Evolutionary conservation across 2,113 vertebrate species (phyloP).

Genomic region (Datnioides undecimradiatus): DNA sequence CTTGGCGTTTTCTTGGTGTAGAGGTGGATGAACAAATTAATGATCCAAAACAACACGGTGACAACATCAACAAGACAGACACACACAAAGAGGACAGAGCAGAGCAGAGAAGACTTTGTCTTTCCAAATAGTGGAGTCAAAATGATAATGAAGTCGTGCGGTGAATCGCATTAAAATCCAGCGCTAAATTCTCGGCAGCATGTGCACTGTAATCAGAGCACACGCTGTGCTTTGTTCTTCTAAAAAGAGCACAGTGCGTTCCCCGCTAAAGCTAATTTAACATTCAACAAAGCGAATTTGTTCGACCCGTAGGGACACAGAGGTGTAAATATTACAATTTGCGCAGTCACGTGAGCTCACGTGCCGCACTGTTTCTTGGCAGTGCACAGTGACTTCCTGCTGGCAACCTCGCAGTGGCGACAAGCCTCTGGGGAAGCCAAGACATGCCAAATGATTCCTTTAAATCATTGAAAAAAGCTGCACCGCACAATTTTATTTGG

Average conservation of each 20-base stretch:
- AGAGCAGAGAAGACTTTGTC: constrained; percentile 38
- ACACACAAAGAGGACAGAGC: background rate
- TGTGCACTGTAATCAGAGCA: too few relatives aligned
- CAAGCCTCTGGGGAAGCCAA: too few relatives aligned
- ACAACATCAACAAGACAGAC: constrained; percentile 13
- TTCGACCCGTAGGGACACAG: background rate
- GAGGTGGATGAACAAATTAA: constrained; percentile 21
- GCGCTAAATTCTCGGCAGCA: background rate
- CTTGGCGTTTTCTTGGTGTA: background rate
- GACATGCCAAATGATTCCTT: background rate
- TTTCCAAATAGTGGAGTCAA: background rate
- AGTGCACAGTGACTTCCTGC: background rate
- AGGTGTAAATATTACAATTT: background rate
- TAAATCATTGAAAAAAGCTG: too few relatives aligned
- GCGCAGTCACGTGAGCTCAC: background rate
- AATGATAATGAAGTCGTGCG: background rate
- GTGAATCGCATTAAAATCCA: constrained; percentile 18
- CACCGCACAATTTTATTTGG: too few relatives aligned
- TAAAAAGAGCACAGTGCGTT: background rate
- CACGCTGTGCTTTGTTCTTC: too few relatives aligned
- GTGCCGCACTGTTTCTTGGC: background rate
- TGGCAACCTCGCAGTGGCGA: too few relatives aligned
- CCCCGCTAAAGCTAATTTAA: background rate
- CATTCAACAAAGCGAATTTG: background rate
- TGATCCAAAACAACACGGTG: constrained; percentile 28